Percentiles rank a stretch among this genome's conserved stretches.
Evolutionary conservation across 2,888 invertebrate genomes (phyloP).

Genomic region (Pristionchus entomophagus): DNA sequence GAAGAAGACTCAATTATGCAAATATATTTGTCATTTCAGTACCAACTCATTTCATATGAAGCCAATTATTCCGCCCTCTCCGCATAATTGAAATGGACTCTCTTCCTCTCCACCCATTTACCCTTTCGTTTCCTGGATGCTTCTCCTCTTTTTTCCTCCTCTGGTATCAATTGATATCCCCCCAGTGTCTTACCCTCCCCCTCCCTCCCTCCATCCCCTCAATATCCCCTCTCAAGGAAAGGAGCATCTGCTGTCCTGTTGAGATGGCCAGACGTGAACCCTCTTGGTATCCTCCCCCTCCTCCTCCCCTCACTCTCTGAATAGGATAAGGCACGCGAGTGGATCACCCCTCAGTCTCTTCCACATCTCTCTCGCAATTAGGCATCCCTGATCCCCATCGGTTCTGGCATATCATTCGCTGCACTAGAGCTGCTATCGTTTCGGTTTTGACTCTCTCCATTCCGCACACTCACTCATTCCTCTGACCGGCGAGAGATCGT

Average conservation of each 20-base stretch:
- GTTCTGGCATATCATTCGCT: not conserved
- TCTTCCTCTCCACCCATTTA: not conserved
- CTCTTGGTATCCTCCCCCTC: conserved; percentile 35
- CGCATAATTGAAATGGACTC: conserved; percentile 39
- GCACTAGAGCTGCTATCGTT: no score
- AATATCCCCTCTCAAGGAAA: not conserved
- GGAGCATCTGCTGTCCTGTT: conserved; percentile 46
- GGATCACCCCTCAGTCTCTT: conserved; percentile 37
- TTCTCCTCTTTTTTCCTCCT: not conserved
- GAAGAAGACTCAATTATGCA: conserved; percentile 35
- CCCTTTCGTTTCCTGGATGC: not conserved
- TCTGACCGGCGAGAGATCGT: no score
- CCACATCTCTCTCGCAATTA: conserved; percentile 13
- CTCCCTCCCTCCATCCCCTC: not conserved
- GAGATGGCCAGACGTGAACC: conserved; percentile 42
- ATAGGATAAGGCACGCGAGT: conserved; percentile 48
- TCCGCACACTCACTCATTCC: no score
- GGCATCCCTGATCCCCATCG: not conserved
- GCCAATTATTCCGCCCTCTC: conserved; percentile 40
- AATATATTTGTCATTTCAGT: conserved; percentile 36
- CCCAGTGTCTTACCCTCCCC: not conserved
- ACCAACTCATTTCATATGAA: conserved; percentile 37
- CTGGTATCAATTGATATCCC: not conserved
- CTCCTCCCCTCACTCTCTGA: conserved; percentile 7
- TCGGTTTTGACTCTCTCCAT: no score